Percentiles rank a stretch among this genome's conserved stretches.
Evolutionary conservation across 2,797 vertebrate species (phyloP).

Genomic region (Rhinichthys osculus): DNA sequence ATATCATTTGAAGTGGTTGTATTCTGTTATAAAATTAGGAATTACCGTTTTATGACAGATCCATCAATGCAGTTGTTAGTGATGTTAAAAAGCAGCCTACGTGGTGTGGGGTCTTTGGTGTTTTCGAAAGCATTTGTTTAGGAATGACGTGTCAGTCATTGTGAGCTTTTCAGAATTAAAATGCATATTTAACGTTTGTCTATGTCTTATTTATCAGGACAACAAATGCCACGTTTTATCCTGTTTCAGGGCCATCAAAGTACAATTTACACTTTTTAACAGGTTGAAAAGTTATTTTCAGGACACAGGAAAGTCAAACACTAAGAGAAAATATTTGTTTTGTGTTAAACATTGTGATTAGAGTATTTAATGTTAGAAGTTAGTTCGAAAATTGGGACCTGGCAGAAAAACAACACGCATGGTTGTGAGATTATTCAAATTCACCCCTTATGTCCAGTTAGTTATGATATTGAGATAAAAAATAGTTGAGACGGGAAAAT

Average conservation of each 20-base stretch:
- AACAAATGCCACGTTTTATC: not conserved
- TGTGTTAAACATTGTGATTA: not conserved
- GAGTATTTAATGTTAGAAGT: not conserved
- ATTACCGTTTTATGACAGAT: not conserved
- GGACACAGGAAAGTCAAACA: not conserved
- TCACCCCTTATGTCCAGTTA: not conserved
- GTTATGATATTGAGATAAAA: not conserved
- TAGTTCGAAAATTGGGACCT: not conserved
- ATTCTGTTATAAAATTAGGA: not conserved
- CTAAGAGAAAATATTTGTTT: not conserved
- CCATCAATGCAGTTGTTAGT: not conserved
- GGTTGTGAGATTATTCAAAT: not conserved
- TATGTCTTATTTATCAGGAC: not conserved
- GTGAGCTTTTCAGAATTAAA: slow-evolving; percentile 45
- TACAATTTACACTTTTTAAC: not conserved
- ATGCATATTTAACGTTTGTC: slow-evolving; percentile 12
- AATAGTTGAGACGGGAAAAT: not conserved
- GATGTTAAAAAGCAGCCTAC: not conserved
- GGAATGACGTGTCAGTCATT: not conserved
- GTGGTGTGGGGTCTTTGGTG: slow-evolving; percentile 1
- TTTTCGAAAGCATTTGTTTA: slow-evolving; percentile 10
- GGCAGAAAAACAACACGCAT: not conserved
- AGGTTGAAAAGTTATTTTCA: not conserved
- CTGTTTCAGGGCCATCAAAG: not conserved
- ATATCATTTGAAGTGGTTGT: slow-evolving; percentile 19